phyloP scores from a whole-genome alignment of 2,888 invertebrate species.

The Ommatoiulus sabulosus region DNA sequence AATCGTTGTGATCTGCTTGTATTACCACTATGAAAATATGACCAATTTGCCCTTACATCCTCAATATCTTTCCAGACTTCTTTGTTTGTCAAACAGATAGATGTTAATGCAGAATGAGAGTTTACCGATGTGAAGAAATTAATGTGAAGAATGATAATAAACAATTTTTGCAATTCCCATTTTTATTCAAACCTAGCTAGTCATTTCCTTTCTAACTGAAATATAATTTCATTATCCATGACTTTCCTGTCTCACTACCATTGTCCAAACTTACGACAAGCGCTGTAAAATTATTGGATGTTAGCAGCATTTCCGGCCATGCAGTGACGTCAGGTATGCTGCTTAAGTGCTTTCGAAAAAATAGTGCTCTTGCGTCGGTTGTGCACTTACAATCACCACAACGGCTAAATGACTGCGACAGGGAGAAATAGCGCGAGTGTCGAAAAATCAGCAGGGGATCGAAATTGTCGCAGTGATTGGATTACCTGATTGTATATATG shows the following conservation, averaged over 20 bases:
- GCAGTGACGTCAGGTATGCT: not conserved
- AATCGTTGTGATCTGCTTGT: too few relatives aligned
- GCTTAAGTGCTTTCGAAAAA: conserved; percentile 19
- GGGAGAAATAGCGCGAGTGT: not conserved
- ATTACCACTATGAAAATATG: not conserved
- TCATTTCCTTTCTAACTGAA: not conserved
- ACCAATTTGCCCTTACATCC: not conserved
- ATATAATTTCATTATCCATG: not conserved
- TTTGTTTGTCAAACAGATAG: not conserved
- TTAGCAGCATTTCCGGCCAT: not conserved
- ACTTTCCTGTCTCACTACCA: not conserved
- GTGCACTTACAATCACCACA: conserved; percentile 13
- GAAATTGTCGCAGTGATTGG: not conserved
- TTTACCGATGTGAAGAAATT: not conserved
- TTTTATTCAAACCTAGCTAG: not conserved
- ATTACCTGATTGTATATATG: not conserved
- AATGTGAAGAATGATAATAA: too few relatives aligned
- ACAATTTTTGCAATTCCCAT: not conserved
- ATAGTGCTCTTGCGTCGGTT: not conserved
- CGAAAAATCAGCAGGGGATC: not conserved
- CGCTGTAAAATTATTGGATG: conserved; percentile 7
- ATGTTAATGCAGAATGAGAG: not conserved
- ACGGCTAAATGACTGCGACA: conserved; percentile 16
- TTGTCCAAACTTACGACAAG: not conserved
- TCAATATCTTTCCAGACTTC: not conserved